Conservation (phyloP, 2,113 vertebrate species). For the Cottus gobio region DNA sequence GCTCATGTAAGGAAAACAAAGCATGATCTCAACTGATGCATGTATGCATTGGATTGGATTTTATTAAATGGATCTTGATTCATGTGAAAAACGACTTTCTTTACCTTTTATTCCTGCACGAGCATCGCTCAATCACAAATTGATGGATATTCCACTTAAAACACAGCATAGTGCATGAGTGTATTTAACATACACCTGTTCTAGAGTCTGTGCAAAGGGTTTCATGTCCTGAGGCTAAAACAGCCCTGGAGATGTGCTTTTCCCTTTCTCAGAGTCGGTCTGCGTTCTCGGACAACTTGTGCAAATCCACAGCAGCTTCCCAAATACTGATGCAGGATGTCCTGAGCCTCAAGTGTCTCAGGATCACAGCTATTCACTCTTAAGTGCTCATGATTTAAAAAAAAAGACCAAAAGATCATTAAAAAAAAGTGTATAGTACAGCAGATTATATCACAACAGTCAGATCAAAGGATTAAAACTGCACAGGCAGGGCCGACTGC, state of each 20-base stretch:
- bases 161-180: conserved; percentile 11
- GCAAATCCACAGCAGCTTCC: conserved; percentile 67
- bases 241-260: conserved; percentile 27
- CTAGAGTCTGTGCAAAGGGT: conserved; percentile 27
- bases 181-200: conserved; percentile 4
- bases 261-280: conserved; percentile 14
- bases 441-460: conserved; percentile 31
- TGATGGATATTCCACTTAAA: conserved; percentile 5
- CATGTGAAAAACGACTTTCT: conserved; percentile 45
- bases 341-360: conserved; percentile 27
- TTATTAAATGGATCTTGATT: conserved; percentile 81
- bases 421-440: conserved; percentile 34
- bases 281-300: conserved; percentile 41
- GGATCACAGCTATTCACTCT: conserved; percentile 19
- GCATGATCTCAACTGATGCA: conserved; percentile 77
- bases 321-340: conserved; percentile 34
- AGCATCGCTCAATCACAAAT: conserved; percentile 12
- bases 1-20: conserved; percentile 55
- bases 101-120: conserved; percentile 44
- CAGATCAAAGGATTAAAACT: background rate
- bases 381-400: conserved; percentile 23
- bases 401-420: conserved; percentile 8
- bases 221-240: background rate
- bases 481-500: background rate
- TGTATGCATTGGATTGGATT: conserved; percentile 77